Conservation (phyloP, 2,888 invertebrate species). For the Tenthredo amoena region DNA sequence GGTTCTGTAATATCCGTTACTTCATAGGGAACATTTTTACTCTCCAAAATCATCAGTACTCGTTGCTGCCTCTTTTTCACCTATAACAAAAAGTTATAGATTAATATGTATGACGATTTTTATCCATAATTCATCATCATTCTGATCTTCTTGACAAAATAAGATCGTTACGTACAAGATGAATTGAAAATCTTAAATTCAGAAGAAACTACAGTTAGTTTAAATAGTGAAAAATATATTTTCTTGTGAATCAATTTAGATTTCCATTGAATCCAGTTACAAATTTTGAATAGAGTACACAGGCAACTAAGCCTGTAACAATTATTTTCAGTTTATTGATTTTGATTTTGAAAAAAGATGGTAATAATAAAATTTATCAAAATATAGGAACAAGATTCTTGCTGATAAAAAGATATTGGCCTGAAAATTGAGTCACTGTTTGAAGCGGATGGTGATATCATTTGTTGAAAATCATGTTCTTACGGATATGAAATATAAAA, state of each 20-base stretch:
- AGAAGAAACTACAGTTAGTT: background rate
- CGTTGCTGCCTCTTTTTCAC: slow-evolving; percentile 97
- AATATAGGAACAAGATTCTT: background rate
- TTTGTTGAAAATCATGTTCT: background rate
- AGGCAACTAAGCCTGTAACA: background rate
- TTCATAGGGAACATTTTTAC: slow-evolving; percentile 93
- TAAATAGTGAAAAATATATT: background rate
- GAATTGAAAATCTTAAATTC: background rate
- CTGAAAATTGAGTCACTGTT: slow-evolving; percentile 31
- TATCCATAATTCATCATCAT: background rate
- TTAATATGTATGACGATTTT: background rate
- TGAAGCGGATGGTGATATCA: slow-evolving; percentile 31
- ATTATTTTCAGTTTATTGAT: background rate
- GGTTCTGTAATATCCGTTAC: slow-evolving; percentile 97
- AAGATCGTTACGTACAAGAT: background rate
- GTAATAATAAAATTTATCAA: background rate
- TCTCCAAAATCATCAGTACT: slow-evolving; percentile 95
- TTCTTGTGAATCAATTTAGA: background rate
- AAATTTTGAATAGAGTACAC: background rate
- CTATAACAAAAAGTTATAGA: slow-evolving; percentile 79
- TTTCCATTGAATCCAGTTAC: background rate
- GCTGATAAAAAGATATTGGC: slow-evolving; percentile 16
- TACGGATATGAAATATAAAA: background rate
- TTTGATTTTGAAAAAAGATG: background rate
- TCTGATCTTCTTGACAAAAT: background rate